Conservation (phyloP, 2,113 vertebrate species). For the Sturnus vulgaris region DNA sequence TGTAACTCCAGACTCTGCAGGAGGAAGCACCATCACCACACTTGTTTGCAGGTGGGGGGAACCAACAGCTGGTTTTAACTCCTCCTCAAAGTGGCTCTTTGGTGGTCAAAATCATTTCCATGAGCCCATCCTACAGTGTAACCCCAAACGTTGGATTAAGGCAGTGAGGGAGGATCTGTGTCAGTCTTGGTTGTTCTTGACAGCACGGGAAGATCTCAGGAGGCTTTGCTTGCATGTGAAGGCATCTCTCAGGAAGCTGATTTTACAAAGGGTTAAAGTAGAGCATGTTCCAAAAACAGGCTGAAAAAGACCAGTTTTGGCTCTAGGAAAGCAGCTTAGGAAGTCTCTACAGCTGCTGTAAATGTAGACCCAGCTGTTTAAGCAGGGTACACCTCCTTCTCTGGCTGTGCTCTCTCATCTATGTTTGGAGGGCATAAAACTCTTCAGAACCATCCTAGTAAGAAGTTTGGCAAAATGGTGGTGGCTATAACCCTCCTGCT, state of each 20-base stretch:
- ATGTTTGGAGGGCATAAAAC: not conserved
- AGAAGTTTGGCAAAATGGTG: not conserved
- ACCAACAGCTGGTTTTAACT: not conserved
- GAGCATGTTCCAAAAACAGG: not conserved
- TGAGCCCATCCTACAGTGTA: not conserved
- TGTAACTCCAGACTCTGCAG: too few species aligned
- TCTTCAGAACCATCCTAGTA: not conserved
- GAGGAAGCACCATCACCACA: not conserved
- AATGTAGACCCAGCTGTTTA: not conserved
- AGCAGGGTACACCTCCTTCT: not conserved
- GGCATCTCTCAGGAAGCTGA: not conserved
- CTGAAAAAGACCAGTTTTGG: not conserved
- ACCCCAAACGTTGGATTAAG: not conserved
- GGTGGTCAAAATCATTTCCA: not conserved
- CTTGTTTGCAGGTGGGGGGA: not conserved
- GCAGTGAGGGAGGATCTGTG: rapidly evolving
- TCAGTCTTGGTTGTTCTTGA: not conserved
- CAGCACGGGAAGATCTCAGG: not conserved
- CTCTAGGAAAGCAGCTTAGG: not conserved
- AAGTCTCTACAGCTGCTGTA: not conserved
- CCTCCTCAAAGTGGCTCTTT: not conserved
- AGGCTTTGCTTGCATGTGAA: not conserved
- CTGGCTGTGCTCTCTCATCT: rapidly evolving
- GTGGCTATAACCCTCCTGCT: not conserved
- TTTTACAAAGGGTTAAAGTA: not conserved